These are phyloP conservation scores for Pomacea maculata DNA, from an alignment of 1,140 invertebrate genomes.

Conservation along the genomic window DNA sequence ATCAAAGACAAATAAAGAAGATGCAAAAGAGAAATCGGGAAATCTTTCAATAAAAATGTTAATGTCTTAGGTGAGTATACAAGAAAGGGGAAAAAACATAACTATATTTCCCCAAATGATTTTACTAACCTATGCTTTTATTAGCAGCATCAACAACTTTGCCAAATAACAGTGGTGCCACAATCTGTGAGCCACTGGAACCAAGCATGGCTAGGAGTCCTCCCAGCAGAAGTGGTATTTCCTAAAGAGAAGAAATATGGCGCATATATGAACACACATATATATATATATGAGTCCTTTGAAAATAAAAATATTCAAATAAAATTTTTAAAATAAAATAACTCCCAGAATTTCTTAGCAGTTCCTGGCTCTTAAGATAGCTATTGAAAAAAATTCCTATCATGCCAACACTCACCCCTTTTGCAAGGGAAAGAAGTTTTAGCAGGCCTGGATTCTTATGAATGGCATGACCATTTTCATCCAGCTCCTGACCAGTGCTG, in stretches of 20 bases:
- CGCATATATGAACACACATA: background rate
- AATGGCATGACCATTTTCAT: constrained; percentile 54
- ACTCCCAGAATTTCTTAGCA: too few species aligned
- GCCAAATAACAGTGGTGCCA: constrained; percentile 63
- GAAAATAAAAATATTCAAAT: background rate
- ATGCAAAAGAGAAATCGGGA: too few species aligned
- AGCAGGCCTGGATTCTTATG: constrained; percentile 44
- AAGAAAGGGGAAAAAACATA: too few species aligned
- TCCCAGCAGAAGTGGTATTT: constrained; percentile 40
- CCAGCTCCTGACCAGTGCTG: constrained; percentile 53
- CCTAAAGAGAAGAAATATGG: constrained; percentile 39
- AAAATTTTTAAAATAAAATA: background rate
- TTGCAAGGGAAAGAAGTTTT: constrained; percentile 53
- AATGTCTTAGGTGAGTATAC: too few species aligned
- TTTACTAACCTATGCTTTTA: constrained; percentile 54
- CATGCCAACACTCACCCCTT: constrained; percentile 41
- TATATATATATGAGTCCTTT: background rate
- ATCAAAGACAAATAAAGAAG: too few species aligned
- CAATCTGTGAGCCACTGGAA: constrained; percentile 55
- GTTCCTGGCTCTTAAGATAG: too few species aligned
- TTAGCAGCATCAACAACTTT: constrained; percentile 62
- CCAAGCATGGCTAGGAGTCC: constrained; percentile 46
- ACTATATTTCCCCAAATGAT: too few species aligned
- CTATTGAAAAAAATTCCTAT: too few species aligned
- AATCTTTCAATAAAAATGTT: too few species aligned